phyloP scores from a whole-genome alignment of 2,113 vertebrate genomes.

The Silurus glanis region DNA sequence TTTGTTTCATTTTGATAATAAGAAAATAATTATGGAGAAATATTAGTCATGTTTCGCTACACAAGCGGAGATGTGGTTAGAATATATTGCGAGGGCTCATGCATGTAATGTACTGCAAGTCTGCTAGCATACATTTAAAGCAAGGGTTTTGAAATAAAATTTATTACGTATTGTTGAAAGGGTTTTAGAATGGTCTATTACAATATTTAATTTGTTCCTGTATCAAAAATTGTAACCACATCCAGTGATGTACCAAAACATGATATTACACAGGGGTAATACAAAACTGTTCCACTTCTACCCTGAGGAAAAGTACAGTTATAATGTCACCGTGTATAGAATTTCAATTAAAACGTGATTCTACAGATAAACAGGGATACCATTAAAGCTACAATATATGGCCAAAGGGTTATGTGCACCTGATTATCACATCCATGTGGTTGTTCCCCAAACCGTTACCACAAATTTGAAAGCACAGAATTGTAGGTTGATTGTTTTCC shows the following conservation, averaged over 20 bases:
- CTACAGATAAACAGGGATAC: not conserved
- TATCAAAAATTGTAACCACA: not conserved
- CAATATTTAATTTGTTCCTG: not conserved
- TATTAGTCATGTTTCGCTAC: too few relatives aligned
- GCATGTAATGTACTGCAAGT: not conserved
- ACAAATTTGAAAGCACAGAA: not conserved
- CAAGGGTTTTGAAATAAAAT: not conserved
- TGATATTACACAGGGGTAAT: not conserved
- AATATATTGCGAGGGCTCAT: not conserved
- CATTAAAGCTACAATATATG: not conserved
- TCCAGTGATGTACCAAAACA: not conserved
- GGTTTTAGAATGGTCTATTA: not conserved
- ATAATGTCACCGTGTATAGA: not conserved
- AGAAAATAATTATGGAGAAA: not conserved
- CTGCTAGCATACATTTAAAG: not conserved
- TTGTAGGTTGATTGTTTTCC: not conserved
- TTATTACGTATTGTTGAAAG: not conserved
- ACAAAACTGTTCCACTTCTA: not conserved
- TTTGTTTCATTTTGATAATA: not conserved
- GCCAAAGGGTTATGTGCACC: not conserved
- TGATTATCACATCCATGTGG: not conserved
- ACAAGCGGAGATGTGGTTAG: not conserved
- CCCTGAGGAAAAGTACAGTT: not conserved
- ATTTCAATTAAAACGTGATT: not conserved
- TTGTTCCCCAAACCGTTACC: not conserved